Evolutionary conservation across 1,140 invertebrate genomes (phyloP), one percentile per base, ranked within the genome.

Genomic region (Phocides pigmalion): DNA sequence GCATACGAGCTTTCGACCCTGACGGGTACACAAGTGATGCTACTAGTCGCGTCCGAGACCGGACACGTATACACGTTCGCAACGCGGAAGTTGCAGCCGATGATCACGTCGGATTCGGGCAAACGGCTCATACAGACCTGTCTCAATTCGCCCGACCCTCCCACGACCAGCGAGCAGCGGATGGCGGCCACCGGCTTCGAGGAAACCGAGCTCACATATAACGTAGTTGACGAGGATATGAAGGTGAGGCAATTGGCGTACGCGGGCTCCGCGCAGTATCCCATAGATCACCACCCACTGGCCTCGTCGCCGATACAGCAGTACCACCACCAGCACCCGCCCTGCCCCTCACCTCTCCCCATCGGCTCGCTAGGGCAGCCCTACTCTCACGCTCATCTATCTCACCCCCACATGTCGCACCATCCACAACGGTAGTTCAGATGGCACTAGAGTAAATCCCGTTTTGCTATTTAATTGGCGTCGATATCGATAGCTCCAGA

Each of bases 41-140:
- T 99, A 56, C 92, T 99, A 78, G 98, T 99, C 58, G 98, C 98
- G 22, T 98, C 97, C 28, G 98, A 99, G 90, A 99, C 98, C 9
- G 98, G 99, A 3, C 99, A 99, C 93, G 99, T 99, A 72, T 99
- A 99, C 93, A 99, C 99, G 47, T 99, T 99, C 93, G 99, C 99
- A 25, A 99, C 99, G 46, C 94, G 98, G 58, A 99, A 99, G 92
- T 93, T 99, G 39, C 98, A 99, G 90, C 99, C 99, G 49, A 99
- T 99, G 98, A 99, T 99, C 85, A 99, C 98, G 11, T 99, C 98
- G 74, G 99, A 99, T 82, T 98, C 98, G 59, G 99, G 99, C 46
- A 99, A 99, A 92, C 96, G 98, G 44, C 93, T 99, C 46, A 99
- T 99, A 80, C 98, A 99, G 92, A 99, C 98, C 54, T 99, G 99